Evolutionary conservation across 1,140 invertebrate species (phyloP), one percentile per base, ranked within the genome.

Genomic region (Diuraphis noxia): DNA sequence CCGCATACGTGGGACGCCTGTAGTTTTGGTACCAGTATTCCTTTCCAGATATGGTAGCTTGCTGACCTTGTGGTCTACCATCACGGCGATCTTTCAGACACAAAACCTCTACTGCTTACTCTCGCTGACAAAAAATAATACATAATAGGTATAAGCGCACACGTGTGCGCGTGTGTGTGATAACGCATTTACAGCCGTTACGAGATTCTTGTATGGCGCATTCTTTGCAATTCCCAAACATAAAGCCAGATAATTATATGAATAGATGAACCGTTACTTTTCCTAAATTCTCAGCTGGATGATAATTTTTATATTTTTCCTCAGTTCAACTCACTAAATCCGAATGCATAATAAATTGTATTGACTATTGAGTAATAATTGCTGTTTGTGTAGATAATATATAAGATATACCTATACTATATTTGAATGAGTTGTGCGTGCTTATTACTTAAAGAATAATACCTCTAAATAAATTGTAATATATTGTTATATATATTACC

Each of bases 1-100:
- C 30, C 43, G 84, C 2, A 46, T n/a, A 40, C 19, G 43, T 85
- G 41, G 84, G 84, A 85, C 34, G 43, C 34, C 49, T 49, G 30
- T 85, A 85, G 41, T 85, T 85, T 85, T 43, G 84, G n/a, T 85
- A 43, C 17, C 84, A 46, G 41, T 85, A 34, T 43, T 49, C 46
- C 41, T 85, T 85, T 85, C 84, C 84, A 46, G 34, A 23, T 85
- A 85, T 85, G 41, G 84, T 85, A 85, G n/a, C 84, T 85, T 85
- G 84, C n/a, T 9, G 84, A 85, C 84, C 84, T 85, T 85, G 84
- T 23, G 84, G 19, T 82, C 25, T 81, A 30, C 79, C 38, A 82
- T 30, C 0, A 1, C 36, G 10, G 38, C 10, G 25, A 40, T 82
- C 41, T 77, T 82, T 82, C 40, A 41, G 40, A 82, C 40, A 13